Evolutionary conservation across 1,140 invertebrate species (phyloP), one percentile per base, ranked within the genome.

Genomic region (Berghia stephanieae): DNA sequence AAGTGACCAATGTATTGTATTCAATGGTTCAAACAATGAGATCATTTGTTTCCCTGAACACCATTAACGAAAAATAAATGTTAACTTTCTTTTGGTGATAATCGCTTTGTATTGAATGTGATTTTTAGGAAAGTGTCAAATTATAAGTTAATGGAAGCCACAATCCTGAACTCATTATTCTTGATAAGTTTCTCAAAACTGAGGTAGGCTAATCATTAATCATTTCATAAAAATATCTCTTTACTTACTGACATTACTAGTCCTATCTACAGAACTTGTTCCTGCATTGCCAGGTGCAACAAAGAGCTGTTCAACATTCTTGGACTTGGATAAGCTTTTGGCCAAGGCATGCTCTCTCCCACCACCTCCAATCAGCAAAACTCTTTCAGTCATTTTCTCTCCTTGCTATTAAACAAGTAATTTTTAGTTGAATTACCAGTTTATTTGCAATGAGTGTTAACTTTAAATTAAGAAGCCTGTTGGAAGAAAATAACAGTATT

Each of bases 341-440:
- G 91, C 90, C 81, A 98, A 92, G 16, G 96, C 96, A 91, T 99
- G 96, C 90, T 99, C 98, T 80, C 98, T 92, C n/a, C 96, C 97
- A 46, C 98, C 97, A 87, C 93, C 92, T 21, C 98, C 98, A 85
- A 99, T 93, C 8, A 99, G 92, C 67, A 98, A 90, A 73, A 98
- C 92, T 18, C 81, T 82, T 43, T 79, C 78, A 72, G 70, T 55
- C 78, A 82, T 82, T 60, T 74, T n/a, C n/a, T n/a, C n/a, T n/a
- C n/a, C n/a, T n/a, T n/a, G n/a, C n/a, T n/a, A n/a, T n/a, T n/a
- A n/a, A n/a, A n/a, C n/a, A n/a, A n/a, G n/a, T n/a, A n/a, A n/a
- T n/a, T n/a, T n/a, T n/a, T n/a, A n/a, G n/a, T n/a, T n/a, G n/a
- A n/a, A n/a, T n/a, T n/a, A n/a, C n/a, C n/a, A n/a, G n/a, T n/a